phyloP scores from a whole-genome alignment of 2,888 invertebrate species.

The Cordylochernes scorpioides region DNA sequence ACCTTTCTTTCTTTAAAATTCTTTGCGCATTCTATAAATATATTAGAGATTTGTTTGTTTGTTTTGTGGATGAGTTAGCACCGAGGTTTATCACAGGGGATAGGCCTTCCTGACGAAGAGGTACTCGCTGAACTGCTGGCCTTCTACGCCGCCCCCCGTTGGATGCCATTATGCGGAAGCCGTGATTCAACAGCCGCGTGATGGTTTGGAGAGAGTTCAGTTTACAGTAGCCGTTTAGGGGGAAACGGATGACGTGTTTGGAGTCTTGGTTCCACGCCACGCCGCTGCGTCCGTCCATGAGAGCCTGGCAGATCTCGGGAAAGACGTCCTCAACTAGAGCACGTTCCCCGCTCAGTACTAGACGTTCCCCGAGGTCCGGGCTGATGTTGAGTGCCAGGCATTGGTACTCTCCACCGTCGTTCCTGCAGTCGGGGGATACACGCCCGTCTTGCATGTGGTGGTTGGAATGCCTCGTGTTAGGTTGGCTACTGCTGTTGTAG shows the following conservation, averaged over 20 bases:
- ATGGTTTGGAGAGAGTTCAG: slow-evolving; percentile 66
- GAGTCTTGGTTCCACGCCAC: slow-evolving; percentile 55
- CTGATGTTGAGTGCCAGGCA: slow-evolving; percentile 52
- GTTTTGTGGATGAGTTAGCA: too few relatives aligned
- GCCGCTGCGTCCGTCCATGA: slow-evolving; percentile 48
- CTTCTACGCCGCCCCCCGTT: slow-evolving; percentile 63
- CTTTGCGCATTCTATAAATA: too few relatives aligned
- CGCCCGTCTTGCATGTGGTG: too few relatives aligned
- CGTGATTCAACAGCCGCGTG: slow-evolving; percentile 46
- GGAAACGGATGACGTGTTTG: slow-evolving; percentile 54
- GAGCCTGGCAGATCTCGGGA: slow-evolving; percentile 35
- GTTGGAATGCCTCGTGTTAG: background rate
- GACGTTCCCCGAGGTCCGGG: slow-evolving; percentile 49
- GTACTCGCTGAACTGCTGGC: slow-evolving; percentile 68
- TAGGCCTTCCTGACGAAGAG: slow-evolving; percentile 34
- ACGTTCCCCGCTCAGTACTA: slow-evolving; percentile 53
- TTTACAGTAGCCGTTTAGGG: slow-evolving; percentile 63
- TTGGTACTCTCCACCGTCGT: slow-evolving; percentile 30
- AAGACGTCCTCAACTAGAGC: slow-evolving; percentile 41
- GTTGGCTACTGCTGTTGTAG: background rate
- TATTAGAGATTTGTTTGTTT: too few relatives aligned
- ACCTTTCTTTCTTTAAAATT: too few relatives aligned
- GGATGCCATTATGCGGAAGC: slow-evolving; percentile 49
- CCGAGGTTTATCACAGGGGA: slow-evolving; percentile 13
- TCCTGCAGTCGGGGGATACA: slow-evolving; percentile 6